Conservation (phyloP, 2,113 vertebrate genomes). For the Platysternon megacephalum region DNA sequence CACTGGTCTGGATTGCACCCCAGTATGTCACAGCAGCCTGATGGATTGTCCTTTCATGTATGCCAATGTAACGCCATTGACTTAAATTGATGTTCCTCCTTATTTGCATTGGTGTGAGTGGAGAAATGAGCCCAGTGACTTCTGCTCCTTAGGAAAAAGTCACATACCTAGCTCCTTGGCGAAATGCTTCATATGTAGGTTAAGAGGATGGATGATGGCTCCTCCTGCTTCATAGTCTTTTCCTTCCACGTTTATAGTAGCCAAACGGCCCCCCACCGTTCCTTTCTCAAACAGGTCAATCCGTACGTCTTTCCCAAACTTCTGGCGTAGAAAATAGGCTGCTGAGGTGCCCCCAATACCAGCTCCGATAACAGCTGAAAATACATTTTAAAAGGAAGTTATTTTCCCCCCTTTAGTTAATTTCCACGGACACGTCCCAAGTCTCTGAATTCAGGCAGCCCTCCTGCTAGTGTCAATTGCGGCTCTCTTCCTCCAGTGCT, state of each 20-base stretch:
- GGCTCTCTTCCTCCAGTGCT: background rate
- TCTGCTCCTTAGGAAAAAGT: background rate
- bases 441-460: background rate
- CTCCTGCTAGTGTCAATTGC: background rate
- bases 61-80: background rate
- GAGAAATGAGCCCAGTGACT: background rate
- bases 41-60: background rate
- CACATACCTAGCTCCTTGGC: slow-evolving; percentile 88
- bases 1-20: background rate
- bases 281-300: slow-evolving; percentile 89
- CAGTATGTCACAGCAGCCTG: background rate
- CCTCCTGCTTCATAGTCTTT: slow-evolving; percentile 88
- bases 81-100: background rate
- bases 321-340: slow-evolving; percentile 89
- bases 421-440: background rate
- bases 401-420: background rate
- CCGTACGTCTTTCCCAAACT: slow-evolving; percentile 85
- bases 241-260: slow-evolving; percentile 81
- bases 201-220: slow-evolving; percentile 88
- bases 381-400: background rate
- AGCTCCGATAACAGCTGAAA: slow-evolving; percentile 88
- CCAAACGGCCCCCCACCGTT: slow-evolving; percentile 86
- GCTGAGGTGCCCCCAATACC: slow-evolving; percentile 90
- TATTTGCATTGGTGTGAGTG: background rate
- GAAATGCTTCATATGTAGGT: slow-evolving; percentile 96